Base-by-base conservation (phyloP, 2,797 vertebrate species). In the Eupleurogrammus muticus region DNA sequence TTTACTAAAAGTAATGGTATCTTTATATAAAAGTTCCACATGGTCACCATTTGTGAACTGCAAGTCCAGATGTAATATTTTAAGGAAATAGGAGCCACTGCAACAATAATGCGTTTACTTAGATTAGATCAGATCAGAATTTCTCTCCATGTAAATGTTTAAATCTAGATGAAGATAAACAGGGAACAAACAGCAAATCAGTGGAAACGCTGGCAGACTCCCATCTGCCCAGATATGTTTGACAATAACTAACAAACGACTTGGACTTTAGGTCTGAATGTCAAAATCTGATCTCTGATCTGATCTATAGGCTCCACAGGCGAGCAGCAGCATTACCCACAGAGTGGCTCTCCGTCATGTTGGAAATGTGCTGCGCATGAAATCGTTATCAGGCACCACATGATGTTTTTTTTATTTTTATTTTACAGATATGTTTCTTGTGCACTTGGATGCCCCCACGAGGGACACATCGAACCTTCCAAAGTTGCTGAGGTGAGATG, bases 401-500 rank as follows among this genome's bases (percentile, higher is more conserved):
- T 61, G 35, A 49, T 28, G 6, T 28, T 3, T 28, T n/a, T n/a
- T n/a, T n/a, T n/a, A 17, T 19, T 47, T 17, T 64, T 11, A 13
- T 70, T 20, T 80, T 81, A 63, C 83, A 94, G 97, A 75, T 99
- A 97, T 65, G 96, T 98, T 54, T 99, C 97, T 4, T 99, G 97
- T 90, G 94, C 91, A 4, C 90, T 99, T 44, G 97, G 96, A 75
- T 99, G 97, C 59, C 97, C 96, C 0, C 95, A 96, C 35, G 96
- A 99, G 91, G 97, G 96, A 92, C 84, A 82, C 7, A 71, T 97
- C 59, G 59, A 89, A 42, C 94, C 96, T 12, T 87, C 92, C 58
- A 96, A 97, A 94, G 96, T 98, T 66, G 92, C 95, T 58, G 94
- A 97, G 93, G 98, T 99, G 93, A 94, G 92, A 64, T 8, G n/a